Evolutionary conservation across 1,140 invertebrate genomes (phyloP).

Genomic region (Leptestheria dahalacensis): DNA sequence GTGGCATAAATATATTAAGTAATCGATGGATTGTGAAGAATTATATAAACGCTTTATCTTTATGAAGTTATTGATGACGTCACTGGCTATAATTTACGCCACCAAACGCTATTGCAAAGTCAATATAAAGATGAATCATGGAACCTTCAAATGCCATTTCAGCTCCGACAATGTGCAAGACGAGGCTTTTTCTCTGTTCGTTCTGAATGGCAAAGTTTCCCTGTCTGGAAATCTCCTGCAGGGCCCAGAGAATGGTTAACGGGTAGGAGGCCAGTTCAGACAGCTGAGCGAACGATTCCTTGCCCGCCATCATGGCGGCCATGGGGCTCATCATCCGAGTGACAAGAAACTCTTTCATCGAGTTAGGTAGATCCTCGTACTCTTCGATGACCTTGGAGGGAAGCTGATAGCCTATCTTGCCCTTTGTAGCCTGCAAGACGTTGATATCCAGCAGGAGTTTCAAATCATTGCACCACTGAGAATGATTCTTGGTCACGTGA

Average conservation of each 20-base stretch:
- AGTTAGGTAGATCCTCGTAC: conserved; percentile 31
- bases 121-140: no score
- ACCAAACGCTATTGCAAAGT: no score
- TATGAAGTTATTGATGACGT: no score
- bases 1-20: no score
- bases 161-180: conserved; percentile 43
- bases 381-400: conserved; percentile 32
- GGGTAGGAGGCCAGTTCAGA: conserved; percentile 47
- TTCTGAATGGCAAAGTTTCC: conserved; percentile 14
- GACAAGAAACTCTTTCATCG: conserved; percentile 17
- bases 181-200: conserved; percentile 1
- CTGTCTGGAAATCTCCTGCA: conserved; percentile 30
- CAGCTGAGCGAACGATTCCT: conserved; percentile 41
- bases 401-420: conserved; percentile 25
- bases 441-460: conserved; percentile 26
- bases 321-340: conserved; percentile 16
- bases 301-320: conserved; percentile 34
- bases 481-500: conserved; percentile 24
- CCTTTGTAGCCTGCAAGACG: conserved; percentile 26
- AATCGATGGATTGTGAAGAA: no score
- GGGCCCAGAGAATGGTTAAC: conserved; percentile 40
- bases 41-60: no score
- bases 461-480: conserved; percentile 28
- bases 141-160: conserved; percentile 47
- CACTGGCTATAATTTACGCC: no score